phyloP scores from a whole-genome alignment of 37 sponge, comb jelly and placozoan species.

The Geodia barretti region DNA sequence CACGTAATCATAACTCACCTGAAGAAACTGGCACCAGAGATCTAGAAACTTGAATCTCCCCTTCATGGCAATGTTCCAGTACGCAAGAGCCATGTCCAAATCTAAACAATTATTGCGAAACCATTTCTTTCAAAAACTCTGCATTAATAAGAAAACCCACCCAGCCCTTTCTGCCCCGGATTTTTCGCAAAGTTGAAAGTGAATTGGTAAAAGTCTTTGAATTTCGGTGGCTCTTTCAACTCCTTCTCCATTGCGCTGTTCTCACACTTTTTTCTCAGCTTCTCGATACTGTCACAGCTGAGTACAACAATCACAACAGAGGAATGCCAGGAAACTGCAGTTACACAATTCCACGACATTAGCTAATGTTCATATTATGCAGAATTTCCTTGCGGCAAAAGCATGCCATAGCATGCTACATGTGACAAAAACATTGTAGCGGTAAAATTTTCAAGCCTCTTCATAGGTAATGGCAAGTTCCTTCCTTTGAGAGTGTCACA shows the following conservation, averaged over 20 bases:
- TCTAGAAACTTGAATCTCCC: constrained; percentile 83
- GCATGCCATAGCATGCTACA: no score
- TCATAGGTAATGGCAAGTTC: neutral
- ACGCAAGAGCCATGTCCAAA: constrained; percentile 94
- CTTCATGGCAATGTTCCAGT: constrained; percentile 90
- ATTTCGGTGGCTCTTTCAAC: constrained; percentile 75
- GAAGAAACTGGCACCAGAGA: constrained; percentile 89
- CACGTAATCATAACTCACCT: constrained; percentile 65
- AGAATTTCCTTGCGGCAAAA: no score
- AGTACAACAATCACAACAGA: neutral
- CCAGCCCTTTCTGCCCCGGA: constrained; percentile 88
- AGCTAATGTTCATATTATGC: no score
- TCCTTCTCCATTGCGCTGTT: constrained; percentile 71
- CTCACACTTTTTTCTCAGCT: constrained; percentile 69
- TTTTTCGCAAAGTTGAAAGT: constrained; percentile 97
- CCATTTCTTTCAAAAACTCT: no score
- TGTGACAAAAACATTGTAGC: no score
- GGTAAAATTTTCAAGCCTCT: neutral
- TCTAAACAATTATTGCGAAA: constrained; percentile 39
- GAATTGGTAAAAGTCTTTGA: constrained; percentile 96
- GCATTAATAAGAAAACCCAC: constrained; percentile 39
- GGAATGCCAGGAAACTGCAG: neutral
- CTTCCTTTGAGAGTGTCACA: constrained; percentile 7
- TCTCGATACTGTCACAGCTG: constrained; percentile 94
- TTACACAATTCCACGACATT: neutral